These are phyloP conservation scores for Python bivittatus DNA, from an alignment of 2,113 vertebrate species.

Conservation along the genomic window DNA sequence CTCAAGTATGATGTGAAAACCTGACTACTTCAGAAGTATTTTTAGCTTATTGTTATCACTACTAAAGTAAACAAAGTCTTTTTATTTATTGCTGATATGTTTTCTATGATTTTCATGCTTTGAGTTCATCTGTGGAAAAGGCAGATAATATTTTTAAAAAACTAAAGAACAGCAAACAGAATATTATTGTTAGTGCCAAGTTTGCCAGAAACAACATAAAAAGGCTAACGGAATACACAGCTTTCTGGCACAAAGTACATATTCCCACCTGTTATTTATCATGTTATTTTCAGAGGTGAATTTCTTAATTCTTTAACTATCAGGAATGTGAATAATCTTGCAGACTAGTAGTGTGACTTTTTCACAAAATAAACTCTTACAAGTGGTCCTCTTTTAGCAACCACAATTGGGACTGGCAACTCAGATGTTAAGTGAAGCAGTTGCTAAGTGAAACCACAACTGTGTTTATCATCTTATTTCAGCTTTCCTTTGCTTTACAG, in stretches of 20 bases:
- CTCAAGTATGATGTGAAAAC: background rate
- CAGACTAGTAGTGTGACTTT: background rate
- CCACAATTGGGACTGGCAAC: background rate
- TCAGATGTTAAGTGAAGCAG: background rate
- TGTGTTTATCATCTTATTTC: background rate
- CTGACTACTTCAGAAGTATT: background rate
- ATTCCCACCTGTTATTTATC: background rate
- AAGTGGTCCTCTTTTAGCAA: background rate
- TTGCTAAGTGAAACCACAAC: background rate
- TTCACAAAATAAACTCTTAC: background rate
- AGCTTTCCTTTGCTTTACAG: background rate
- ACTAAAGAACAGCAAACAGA: background rate
- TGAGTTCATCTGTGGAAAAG: background rate
- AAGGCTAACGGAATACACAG: background rate
- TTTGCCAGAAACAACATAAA: background rate
- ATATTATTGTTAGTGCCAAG: background rate
- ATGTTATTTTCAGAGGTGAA: background rate
- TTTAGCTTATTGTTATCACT: background rate
- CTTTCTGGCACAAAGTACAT: background rate
- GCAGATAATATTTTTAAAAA: background rate
- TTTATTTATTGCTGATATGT: background rate
- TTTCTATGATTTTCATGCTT: background rate
- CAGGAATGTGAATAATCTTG: background rate
- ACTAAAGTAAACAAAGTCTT: background rate
- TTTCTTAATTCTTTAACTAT: background rate